Conservation (phyloP, 2,113 vertebrate species). For the Oreochromis aureus region DNA sequence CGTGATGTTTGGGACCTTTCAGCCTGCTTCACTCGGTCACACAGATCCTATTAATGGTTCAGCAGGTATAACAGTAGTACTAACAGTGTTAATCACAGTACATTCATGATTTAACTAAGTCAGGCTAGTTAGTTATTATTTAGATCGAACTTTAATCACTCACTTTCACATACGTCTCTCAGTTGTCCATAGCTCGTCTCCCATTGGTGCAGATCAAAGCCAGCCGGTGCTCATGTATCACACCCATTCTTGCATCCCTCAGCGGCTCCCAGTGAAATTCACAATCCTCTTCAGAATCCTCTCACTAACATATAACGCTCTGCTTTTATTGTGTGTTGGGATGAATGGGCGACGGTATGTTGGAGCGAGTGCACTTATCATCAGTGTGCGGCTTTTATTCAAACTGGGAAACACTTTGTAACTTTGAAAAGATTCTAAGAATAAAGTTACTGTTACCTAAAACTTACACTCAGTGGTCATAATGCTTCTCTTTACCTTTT, state of each 20-base stretch:
- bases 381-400: not conserved
- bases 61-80: not conserved
- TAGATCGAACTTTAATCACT: not conserved
- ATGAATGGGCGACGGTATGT: not conserved
- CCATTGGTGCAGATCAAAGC: not conserved
- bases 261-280: no score
- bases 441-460: not conserved
- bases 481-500: not conserved
- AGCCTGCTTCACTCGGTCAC: not conserved
- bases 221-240: not conserved
- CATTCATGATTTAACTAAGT: not conserved
- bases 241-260: no score
- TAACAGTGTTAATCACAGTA: not conserved
- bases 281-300: no score
- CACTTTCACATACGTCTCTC: not conserved
- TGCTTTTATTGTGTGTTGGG: not conserved
- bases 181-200: not conserved
- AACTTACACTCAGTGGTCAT: not conserved
- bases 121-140: not conserved
- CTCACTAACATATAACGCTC: accelerated
- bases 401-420: not conserved
- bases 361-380: not conserved
- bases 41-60: not conserved
- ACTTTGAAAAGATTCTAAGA: accelerated
- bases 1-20: not conserved